Percentiles rank a stretch among this genome's conserved stretches.
These are phyloP conservation scores for Aradophagus sp. DNA, from an alignment of 1,140 invertebrate genomes.

Conservation along the genomic window DNA sequence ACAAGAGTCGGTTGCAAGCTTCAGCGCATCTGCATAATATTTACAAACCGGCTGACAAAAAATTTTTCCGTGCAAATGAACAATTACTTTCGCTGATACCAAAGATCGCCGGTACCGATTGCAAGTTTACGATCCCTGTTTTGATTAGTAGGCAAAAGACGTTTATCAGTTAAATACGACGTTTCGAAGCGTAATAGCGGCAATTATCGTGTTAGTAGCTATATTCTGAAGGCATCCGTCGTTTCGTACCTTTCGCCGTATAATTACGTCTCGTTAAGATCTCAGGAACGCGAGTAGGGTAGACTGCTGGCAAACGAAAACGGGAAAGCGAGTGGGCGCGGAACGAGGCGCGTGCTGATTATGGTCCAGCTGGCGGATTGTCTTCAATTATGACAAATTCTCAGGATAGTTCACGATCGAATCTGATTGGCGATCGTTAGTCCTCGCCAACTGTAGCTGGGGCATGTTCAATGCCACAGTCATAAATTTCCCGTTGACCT, in stretches of 20 bases:
- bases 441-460: too few species aligned
- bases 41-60: neutral
- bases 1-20: too few species aligned
- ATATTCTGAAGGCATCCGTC: constrained; percentile 64
- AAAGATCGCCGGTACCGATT: constrained; percentile 27
- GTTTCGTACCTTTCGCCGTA: constrained; percentile 66
- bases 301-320: constrained; percentile 57
- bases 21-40: constrained; percentile 15
- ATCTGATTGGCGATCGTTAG: constrained; percentile 10
- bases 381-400: constrained; percentile 50
- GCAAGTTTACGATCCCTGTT: constrained; percentile 21
- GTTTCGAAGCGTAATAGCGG: constrained; percentile 62
- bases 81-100: constrained; percentile 1
- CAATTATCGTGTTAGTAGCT: constrained; percentile 69
- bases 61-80: constrained; percentile 24
- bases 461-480: neutral
- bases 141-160: constrained; percentile 56
- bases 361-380: constrained; percentile 30
- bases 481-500: constrained; percentile 26
- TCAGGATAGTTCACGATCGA: constrained; percentile 35
- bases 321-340: constrained; percentile 58
- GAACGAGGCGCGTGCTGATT: constrained; percentile 40
- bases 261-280: constrained; percentile 69
- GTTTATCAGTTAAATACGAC: constrained; percentile 60
- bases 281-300: constrained; percentile 60